Evolutionary conservation across 2,797 vertebrate species (phyloP).

Genomic region (Poliocrania exsul): DNA sequence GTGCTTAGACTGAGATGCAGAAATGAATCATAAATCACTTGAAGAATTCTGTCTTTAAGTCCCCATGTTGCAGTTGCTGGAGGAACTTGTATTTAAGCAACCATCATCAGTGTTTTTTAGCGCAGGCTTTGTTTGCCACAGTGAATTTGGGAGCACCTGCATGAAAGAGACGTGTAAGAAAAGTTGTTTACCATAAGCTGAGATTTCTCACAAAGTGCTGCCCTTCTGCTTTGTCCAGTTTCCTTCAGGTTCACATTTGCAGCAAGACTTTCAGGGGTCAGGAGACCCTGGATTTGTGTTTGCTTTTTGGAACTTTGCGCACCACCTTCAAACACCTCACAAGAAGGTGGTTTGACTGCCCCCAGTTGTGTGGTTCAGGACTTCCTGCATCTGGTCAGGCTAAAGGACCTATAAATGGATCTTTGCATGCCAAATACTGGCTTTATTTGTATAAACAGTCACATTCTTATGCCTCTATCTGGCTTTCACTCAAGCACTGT

Average conservation of each 20-base stretch:
- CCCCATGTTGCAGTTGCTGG: not conserved
- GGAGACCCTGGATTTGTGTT: not conserved
- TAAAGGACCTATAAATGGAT: not conserved
- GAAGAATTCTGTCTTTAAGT: not conserved
- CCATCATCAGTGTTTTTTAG: not conserved
- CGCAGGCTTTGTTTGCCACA: not conserved
- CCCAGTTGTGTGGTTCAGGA: not conserved
- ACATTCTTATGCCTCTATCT: not conserved
- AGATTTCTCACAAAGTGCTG: not conserved
- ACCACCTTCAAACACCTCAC: not conserved
- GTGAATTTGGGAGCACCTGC: not conserved
- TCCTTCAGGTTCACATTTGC: not conserved
- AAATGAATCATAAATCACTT: conserved; percentile 12
- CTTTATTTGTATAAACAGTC: not conserved
- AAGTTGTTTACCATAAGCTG: not conserved
- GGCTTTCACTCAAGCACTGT: not conserved
- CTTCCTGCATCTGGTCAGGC: not conserved
- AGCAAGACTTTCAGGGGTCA: not conserved
- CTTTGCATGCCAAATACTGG: not conserved
- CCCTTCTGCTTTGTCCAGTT: not conserved
- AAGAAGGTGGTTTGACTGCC: not conserved
- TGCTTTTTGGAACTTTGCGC: not conserved
- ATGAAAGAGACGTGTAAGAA: not conserved
- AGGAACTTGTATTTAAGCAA: not conserved
- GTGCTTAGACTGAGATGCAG: conserved; percentile 21